Base-by-base conservation (phyloP, 2,797 vertebrate genomes). In the Eospalax fontanierii region DNA sequence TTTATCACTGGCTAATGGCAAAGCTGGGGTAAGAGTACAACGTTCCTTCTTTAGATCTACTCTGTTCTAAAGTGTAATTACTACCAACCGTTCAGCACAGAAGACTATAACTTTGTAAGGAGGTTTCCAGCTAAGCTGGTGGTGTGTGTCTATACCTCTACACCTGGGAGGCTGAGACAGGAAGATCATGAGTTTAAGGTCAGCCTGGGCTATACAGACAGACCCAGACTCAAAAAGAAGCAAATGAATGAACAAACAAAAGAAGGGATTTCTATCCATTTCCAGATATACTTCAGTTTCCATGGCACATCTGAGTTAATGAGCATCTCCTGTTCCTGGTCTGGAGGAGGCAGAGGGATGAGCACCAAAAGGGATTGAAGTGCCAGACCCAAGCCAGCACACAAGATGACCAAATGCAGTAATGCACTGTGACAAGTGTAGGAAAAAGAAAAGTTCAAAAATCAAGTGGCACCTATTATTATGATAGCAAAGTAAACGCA, bases 401-500 rank as follows among this genome's bases (percentile, higher is more conserved):
- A 46, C 50, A 73, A 71, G n/a, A 11, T 28, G 46, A 14, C 46
- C 7, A 0, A 33, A 1, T 35, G 9, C 15, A 76, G 12, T 73
- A 43, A 2, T 7, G 6, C 24, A 9, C 66, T 28, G 54, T 50
- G 66, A 43, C 30, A 24, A 28, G 87, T 57, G 33, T 33, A 65
- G 38, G 10, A 57, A 63, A 86, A 70, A 86, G 50, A 79, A 86
- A 82, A 66, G 21, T 63, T 24, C 0, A 4, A 75, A 71, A 84
- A 83, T 38, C 18, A 68, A 63, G 11, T 76, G 40, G 50, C 24
- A 28, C 21, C 6, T 73, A 85, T 78, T 59, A 65, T n/a, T 65
- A 87, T 87, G 90, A 33, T 22, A 61, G 84, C 16, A 70, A 89
- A 93, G 19, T 70, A 94, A 91, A 54, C 16, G 46, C 2, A 73